Conservation (phyloP, 1,140 invertebrate genomes). For the Anadara kagoshimensis region DNA sequence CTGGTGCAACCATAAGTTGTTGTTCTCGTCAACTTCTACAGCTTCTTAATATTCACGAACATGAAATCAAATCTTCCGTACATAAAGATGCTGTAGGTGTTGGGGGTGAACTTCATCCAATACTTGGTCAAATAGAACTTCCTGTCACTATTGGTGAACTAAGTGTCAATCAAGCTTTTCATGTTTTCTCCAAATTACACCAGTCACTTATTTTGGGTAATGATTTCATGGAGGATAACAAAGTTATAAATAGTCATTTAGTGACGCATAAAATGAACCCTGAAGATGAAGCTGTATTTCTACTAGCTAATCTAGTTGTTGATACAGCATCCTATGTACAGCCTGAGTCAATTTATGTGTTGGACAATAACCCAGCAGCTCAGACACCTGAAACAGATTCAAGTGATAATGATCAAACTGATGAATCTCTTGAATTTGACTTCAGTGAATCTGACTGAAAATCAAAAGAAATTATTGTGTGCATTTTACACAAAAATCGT, state of each 20-base stretch:
- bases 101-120: slow-evolving; percentile 23
- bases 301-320: too few relatives aligned
- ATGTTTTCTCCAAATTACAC: slow-evolving; percentile 28
- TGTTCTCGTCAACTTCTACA: slow-evolving; percentile 14
- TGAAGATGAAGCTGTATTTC: too few relatives aligned
- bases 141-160: slow-evolving; percentile 7
- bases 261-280: too few relatives aligned
- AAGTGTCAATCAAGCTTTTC: slow-evolving; percentile 1
- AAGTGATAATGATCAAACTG: too few relatives aligned
- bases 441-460: slow-evolving; percentile 14
- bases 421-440: slow-evolving; percentile 29
- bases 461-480: slow-evolving; percentile 17
- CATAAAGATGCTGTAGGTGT: slow-evolving; percentile 3
- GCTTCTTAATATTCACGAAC: slow-evolving; percentile 4
- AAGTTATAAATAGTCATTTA: neutral
- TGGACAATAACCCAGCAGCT: too few relatives aligned
- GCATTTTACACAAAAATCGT: slow-evolving; percentile 22
- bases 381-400: too few relatives aligned
- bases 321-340: too few relatives aligned
- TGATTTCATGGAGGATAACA: slow-evolving; percentile 5
- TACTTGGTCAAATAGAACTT: slow-evolving; percentile 16
- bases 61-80: neutral
- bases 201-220: slow-evolving; percentile 33
- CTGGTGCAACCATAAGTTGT: slow-evolving; percentile 36
- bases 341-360: too few relatives aligned